Percentiles rank a stretch among this genome's conserved stretches.
Evolutionary conservation across 2,888 invertebrate species (phyloP).

Genomic region (Drosophila borealis): DNA sequence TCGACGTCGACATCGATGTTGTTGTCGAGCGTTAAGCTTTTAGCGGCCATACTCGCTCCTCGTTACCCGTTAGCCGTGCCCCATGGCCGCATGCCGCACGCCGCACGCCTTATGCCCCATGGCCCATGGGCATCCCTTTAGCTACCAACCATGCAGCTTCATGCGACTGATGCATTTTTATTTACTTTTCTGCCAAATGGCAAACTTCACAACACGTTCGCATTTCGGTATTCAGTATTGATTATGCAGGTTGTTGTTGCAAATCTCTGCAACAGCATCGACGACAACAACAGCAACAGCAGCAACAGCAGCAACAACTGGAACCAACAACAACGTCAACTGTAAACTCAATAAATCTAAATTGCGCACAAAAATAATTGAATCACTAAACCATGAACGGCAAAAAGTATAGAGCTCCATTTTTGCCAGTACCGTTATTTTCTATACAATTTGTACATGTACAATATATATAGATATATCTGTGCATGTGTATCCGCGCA

Average conservation of each 20-base stretch:
- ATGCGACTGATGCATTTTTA: constrained; percentile 52
- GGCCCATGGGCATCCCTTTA: constrained; percentile 18
- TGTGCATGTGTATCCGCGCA: background rate
- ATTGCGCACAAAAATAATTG: constrained; percentile 80
- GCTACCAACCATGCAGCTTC: constrained; percentile 18
- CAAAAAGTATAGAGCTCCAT: constrained; percentile 35
- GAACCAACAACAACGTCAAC: constrained; percentile 32
- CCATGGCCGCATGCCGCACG: constrained; percentile 8
- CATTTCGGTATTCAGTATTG: constrained; percentile 77
- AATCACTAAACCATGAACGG: constrained; percentile 72
- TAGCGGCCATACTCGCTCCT: constrained; percentile 58
- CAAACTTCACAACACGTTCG: constrained; percentile 68
- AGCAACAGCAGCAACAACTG: constrained; percentile 21
- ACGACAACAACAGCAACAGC: constrained; percentile 36
- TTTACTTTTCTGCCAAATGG: constrained; percentile 68
- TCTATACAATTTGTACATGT: constrained; percentile 26
- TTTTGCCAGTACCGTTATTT: constrained; percentile 53
- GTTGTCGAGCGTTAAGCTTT: constrained; percentile 66
- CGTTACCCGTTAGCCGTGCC: constrained; percentile 34
- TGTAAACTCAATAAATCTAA: constrained; percentile 78
- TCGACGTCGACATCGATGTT: constrained; percentile 36
- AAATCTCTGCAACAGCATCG: constrained; percentile 58
- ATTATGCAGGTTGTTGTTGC: constrained; percentile 78
- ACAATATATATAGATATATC: constrained; percentile 2
- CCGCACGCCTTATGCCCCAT: constrained; percentile 5